Base-by-base conservation (phyloP, 1,140 invertebrate species). In the Pemphigus obesinymphae region DNA sequence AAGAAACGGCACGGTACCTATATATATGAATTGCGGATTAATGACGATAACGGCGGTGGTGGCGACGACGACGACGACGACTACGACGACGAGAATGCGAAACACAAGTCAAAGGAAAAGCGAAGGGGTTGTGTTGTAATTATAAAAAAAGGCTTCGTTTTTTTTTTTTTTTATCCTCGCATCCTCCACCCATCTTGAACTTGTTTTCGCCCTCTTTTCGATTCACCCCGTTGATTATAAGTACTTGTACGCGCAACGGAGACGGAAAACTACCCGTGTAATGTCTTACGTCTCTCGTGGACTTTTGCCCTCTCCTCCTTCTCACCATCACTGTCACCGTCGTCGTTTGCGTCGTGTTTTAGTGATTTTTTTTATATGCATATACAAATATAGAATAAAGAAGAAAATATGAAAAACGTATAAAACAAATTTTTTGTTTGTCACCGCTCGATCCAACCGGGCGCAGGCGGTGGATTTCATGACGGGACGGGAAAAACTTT, bases 111-210 rank as follows among this genome's bases (percentile, higher is more conserved):
- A 80, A 80, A 80, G 76, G 76, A 80, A 78, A 76, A 80, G 76
- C n/a, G n/a, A 80, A 80, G 76, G 76, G 76, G 76, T 80, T 80
- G 76, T 63, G 76, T 58, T 80, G 76, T 80, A 80, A 80, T 80
- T 80, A 80, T 80, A 80, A 80, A 80, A 80, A 80, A 55, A 80
- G 76, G 76, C 76, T 80, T n/a, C 26, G 23, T 20, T 58, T 53
- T 78, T 55, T 78, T 55, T 53, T 55, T 53, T 76, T 26, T 37
- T 37, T 80, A 31, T 80, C 53, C 76, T 43, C 76, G 15, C 43
- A n/a, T 76, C n/a, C 31, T 31, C 73, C 75, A n/a, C 76, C 58
- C n/a, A 63, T 61, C 76, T 80, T 80, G 76, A 80, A 80, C 76
- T 80, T 61, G 76, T 80, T 80, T 58, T 80, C 76, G 76, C 76